These are phyloP conservation scores for Eolophus roseicapilla DNA, from an alignment of 2,113 vertebrate species.

Conservation along the genomic window DNA sequence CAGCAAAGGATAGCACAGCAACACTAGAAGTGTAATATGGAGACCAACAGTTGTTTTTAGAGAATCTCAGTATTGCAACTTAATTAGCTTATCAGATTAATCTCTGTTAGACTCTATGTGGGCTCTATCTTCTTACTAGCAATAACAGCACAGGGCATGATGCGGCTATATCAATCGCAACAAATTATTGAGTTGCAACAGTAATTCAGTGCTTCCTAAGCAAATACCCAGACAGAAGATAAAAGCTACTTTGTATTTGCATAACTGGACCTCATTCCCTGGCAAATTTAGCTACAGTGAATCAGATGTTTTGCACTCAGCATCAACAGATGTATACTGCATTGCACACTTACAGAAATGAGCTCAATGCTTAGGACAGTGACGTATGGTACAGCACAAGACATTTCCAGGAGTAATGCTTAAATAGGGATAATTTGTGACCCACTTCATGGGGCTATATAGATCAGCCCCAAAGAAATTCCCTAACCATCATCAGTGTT, in stretches of 20 bases:
- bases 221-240: neutral
- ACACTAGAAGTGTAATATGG: neutral
- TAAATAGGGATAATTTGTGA: neutral
- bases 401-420: rapidly evolving
- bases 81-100: neutral
- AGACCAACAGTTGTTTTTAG: neutral
- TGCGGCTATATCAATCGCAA: neutral
- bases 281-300: neutral
- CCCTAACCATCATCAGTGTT: neutral
- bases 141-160: neutral
- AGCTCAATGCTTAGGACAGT: neutral
- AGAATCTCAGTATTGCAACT: neutral
- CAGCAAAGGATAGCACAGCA: neutral
- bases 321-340: rapidly evolving
- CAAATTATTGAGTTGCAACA: neutral
- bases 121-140: neutral
- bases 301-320: neutral
- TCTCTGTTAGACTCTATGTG: neutral
- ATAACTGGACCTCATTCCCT: neutral
- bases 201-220: neutral
- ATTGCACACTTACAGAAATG: neutral
- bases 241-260: neutral
- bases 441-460: neutral
- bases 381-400: rapidly evolving
- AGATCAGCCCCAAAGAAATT: neutral